Conservation (phyloP, 92 coral and sea anemone species). For the Porites evermanni region DNA sequence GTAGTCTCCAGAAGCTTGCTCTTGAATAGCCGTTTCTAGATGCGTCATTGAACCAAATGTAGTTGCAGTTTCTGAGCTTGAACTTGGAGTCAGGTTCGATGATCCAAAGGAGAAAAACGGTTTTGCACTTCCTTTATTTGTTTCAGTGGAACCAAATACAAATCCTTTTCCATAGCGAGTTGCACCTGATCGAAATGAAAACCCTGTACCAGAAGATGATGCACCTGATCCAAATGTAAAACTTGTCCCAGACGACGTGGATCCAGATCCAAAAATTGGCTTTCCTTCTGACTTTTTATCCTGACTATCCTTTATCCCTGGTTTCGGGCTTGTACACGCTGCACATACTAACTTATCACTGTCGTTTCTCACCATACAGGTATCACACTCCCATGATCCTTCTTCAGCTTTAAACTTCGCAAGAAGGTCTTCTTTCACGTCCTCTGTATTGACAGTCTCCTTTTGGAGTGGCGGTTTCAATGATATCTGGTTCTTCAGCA, state of each 20-base stretch:
- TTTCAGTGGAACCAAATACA: neutral
- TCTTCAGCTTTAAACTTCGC: constrained; percentile 54
- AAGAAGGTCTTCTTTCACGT: constrained; percentile 13
- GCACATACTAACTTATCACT: constrained; percentile 48
- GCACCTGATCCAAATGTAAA: neutral
- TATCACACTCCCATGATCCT: constrained; percentile 78
- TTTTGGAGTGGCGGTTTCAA: constrained; percentile 1
- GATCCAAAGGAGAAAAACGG: neutral
- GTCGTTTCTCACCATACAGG: constrained; percentile 61
- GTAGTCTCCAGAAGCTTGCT: neutral
- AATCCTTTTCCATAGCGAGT: neutral
- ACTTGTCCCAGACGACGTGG: neutral
- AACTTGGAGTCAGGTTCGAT: neutral
- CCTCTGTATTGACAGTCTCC: neutral
- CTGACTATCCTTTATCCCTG: constrained; percentile 29
- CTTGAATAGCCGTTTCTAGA: neutral
- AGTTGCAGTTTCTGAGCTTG: neutral
- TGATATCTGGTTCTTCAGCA: constrained; percentile 13
- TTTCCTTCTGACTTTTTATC: neutral
- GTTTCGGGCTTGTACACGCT: constrained; percentile 62
- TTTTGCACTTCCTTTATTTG: neutral
- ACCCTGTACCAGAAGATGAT: neutral
- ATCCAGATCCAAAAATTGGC: neutral
- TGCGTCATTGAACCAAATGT: neutral
- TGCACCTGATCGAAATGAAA: neutral